Percentiles rank a stretch among this genome's conserved stretches.
These are phyloP conservation scores for Cyphomyrmex costatus DNA, from an alignment of 1,140 invertebrate species.

Conservation along the genomic window DNA sequence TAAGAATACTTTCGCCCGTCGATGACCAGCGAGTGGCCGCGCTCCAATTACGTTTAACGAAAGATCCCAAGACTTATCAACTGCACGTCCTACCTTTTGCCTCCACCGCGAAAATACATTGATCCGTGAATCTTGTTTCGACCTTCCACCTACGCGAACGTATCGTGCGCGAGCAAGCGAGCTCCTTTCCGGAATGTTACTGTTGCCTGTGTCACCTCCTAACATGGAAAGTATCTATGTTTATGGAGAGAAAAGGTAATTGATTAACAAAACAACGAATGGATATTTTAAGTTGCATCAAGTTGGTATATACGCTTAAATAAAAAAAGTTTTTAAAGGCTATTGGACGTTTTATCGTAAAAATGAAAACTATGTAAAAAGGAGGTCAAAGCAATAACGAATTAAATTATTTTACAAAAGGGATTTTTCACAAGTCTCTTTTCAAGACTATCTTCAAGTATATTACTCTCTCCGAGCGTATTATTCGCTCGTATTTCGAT, in stretches of 20 bases:
- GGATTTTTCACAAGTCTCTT: background rate
- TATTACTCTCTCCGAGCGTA: slow-evolving; percentile 23
- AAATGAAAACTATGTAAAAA: background rate
- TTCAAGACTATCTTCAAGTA: background rate
- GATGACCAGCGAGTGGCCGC: slow-evolving; percentile 68
- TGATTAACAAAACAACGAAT: slow-evolving; percentile 8
- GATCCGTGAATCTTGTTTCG: slow-evolving; percentile 76
- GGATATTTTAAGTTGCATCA: background rate
- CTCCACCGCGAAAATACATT: slow-evolving; percentile 67
- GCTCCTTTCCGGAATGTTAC: slow-evolving; percentile 7
- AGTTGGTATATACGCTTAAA: background rate
- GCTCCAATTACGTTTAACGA: slow-evolving; percentile 78
- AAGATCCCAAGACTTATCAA: slow-evolving; percentile 74
- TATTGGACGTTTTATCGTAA: background rate
- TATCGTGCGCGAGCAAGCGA: slow-evolving; percentile 5
- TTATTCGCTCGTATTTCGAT: slow-evolving; percentile 40
- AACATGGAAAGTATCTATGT: background rate
- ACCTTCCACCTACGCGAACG: slow-evolving; percentile 63
- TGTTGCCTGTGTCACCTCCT: background rate
- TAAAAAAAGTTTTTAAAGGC: background rate
- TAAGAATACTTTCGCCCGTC: slow-evolving; percentile 58
- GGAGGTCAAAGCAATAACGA: background rate
- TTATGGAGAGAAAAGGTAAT: background rate
- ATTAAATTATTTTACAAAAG: background rate
- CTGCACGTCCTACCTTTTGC: slow-evolving; percentile 49